Percentiles rank a stretch among this genome's conserved stretches.
Evolutionary conservation across 2,113 vertebrate genomes (phyloP).

Genomic region (Pagrus major): DNA sequence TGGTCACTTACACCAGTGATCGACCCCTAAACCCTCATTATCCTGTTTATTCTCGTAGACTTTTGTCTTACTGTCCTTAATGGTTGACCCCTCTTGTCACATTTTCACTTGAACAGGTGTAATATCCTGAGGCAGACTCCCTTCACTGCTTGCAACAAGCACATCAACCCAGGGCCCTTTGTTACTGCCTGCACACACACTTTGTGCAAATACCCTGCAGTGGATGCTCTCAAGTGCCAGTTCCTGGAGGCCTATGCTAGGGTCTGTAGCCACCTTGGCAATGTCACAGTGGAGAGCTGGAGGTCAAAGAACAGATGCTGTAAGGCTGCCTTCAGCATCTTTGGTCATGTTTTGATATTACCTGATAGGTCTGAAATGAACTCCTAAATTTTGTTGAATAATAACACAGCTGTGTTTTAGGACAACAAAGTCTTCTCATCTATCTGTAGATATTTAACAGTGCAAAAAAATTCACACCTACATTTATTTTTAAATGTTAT

Average conservation of each 20-base stretch:
- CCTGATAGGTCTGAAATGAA: background rate
- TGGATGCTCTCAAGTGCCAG: conserved; percentile 42
- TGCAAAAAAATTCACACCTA: too few relatives aligned
- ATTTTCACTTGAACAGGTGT: conserved; percentile 43
- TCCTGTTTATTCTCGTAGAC: background rate
- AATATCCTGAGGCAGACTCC: conserved; percentile 32
- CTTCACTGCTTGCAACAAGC: conserved; percentile 42
- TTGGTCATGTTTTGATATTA: background rate
- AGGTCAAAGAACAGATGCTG: conserved; percentile 12
- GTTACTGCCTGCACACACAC: conserved; percentile 38
- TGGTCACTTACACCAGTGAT: too few relatives aligned
- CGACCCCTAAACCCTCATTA: background rate
- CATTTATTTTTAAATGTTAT: too few relatives aligned
- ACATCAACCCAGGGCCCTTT: conserved; percentile 44
- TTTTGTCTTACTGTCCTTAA: background rate
- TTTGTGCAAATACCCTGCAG: conserved; percentile 47
- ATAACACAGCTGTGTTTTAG: too few relatives aligned
- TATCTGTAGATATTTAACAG: background rate
- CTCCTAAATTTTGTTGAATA: too few relatives aligned
- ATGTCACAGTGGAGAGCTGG: conserved; percentile 23
- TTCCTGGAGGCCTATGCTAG: conserved; percentile 39
- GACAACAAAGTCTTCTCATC: too few relatives aligned
- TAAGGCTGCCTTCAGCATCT: conserved; percentile 11
- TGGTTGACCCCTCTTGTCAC: background rate
- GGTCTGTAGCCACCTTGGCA: conserved; percentile 16